Conservation (phyloP, 1,140 invertebrate genomes). For the Orchesella cincta region DNA sequence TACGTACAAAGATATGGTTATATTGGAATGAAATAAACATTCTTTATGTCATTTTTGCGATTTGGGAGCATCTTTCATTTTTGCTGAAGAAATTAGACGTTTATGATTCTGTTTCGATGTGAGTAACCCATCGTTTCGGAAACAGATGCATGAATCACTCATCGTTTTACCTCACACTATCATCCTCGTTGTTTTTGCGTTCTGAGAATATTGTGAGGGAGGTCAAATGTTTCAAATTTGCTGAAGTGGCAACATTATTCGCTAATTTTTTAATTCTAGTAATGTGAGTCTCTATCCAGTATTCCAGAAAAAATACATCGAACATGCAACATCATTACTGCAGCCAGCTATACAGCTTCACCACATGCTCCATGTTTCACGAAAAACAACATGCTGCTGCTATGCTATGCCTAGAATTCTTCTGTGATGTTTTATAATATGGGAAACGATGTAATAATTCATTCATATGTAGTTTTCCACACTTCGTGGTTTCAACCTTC, state of each 20-base stretch:
- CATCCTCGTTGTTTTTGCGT: not conserved
- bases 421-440: not conserved
- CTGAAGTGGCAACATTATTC: conserved; percentile 20
- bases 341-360: not conserved
- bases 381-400: not conserved
- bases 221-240: conserved; percentile 22
- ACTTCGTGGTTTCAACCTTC: not conserved
- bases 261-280: conserved; percentile 2
- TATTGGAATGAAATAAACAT: not conserved
- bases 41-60: too few relatives aligned
- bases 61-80: too few relatives aligned
- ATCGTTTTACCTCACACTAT: not conserved
- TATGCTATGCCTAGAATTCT: not conserved
- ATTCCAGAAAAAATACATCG: not conserved
- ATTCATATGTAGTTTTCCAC: not conserved
- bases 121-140: too few relatives aligned
- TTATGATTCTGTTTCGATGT: not conserved
- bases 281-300: too few relatives aligned
- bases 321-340: not conserved
- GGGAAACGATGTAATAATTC: not conserved
- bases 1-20: too few relatives aligned
- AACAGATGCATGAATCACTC: too few relatives aligned
- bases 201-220: not conserved
- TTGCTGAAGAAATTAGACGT: not conserved
- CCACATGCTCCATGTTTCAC: not conserved